These are phyloP conservation scores for Peucedramus taeniatus DNA, from an alignment of 2,113 vertebrate species.

Conservation along the genomic window DNA sequence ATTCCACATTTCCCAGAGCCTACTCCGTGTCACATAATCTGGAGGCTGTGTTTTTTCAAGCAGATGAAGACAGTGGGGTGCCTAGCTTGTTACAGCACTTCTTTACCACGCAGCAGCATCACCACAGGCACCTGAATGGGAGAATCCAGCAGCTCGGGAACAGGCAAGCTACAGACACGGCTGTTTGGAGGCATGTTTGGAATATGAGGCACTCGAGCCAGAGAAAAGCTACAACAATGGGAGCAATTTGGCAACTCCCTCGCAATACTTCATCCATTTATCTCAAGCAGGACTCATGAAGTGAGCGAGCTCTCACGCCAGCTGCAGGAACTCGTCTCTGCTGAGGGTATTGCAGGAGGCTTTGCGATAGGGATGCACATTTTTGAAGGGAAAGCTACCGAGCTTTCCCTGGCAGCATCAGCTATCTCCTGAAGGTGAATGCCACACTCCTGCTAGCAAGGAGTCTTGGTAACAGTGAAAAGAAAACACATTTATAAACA, in stretches of 20 bases:
- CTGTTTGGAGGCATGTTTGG: background rate
- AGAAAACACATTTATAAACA: background rate
- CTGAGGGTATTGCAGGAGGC: background rate
- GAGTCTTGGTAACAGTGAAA: background rate
- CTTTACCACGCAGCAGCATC: background rate
- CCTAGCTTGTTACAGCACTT: background rate
- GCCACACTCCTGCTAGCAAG: background rate
- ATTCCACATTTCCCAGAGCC: background rate
- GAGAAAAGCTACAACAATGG: background rate
- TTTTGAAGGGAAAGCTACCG: background rate
- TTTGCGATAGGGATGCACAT: background rate
- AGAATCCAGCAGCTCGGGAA: fast-evolving
- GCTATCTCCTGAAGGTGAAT: fast-evolving
- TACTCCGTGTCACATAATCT: background rate
- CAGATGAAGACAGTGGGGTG: background rate
- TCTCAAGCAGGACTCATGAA: background rate
- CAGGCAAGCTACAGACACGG: background rate
- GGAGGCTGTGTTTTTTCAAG: background rate
- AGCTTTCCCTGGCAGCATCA: background rate
- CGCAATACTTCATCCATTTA: background rate
- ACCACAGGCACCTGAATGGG: background rate
- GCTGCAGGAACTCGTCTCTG: background rate
- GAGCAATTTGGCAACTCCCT: background rate
- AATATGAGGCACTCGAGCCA: background rate
- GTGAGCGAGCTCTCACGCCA: fast-evolving